Evolutionary conservation across 2,113 vertebrate species (phyloP), one percentile per base, ranked within the genome.

Genomic region (Clupea harengus): DNA sequence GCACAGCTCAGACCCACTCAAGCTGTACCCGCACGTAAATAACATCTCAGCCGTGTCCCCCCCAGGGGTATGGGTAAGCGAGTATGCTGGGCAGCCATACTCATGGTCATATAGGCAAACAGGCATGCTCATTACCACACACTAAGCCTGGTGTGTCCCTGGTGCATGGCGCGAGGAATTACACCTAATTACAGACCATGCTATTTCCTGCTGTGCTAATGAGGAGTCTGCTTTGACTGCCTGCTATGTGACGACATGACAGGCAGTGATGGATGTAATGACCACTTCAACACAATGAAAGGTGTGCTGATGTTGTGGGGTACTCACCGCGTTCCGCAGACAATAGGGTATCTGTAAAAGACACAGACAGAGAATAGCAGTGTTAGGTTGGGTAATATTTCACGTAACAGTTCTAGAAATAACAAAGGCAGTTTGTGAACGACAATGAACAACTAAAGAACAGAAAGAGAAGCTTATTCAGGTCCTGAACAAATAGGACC

Each of bases 261-360:
- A 9, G 11, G 11, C 72, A 78, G 10, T 32, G 7, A 28, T 15
- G 13, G 11, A 28, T 25, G 67, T 9, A 75, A 32, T 4, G 13
- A 15, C 72, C 11, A 39, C 28, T 32, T 78, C 72, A 78, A 32
- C 32, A 39, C 32, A 78, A 78, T 13, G 28, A 4, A 78, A 78
- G 2, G 15, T 39, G 32, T 78, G 11, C 28, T 39, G 72, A 32
- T 39, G 6, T 32, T 17, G 25, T 32, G 52, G 52, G 2, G 20
- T 78, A 89, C 94, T 95, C 85, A 95, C 94, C 94, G 88, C 90
- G 93, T 83, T 92, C 91, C n/a, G 92, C 92, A 81, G 94, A 93
- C 90, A 95, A 91, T 91, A 90, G 90, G 86, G 93, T 93, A 84
- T 93, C 94, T 95, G 89, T 83, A 85, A 84, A 18, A n/a, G 45